Evolutionary conservation across 2,113 vertebrate species (phyloP), one percentile per base, ranked within the genome.

Genomic region (Tachysurus fulvidraco): DNA sequence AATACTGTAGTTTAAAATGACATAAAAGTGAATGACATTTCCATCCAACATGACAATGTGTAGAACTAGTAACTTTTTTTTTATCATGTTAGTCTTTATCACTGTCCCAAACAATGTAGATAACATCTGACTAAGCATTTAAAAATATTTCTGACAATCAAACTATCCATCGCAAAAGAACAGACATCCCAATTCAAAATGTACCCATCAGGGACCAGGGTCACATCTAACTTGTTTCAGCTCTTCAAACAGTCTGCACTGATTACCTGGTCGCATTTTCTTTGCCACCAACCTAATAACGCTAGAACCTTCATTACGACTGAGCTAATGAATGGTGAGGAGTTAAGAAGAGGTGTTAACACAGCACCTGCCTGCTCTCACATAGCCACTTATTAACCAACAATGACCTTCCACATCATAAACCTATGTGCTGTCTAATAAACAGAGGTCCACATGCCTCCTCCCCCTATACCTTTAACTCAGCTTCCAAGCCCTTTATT

Each of bases 391-490:
- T 95, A 95, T 95, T 95, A 95, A 95, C 94, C 94, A 96, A 94
- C 95, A 95, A 94, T 95, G 95, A 95, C 95, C 95, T 95, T 95
- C 94, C 92, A 94, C 93, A 94, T 94, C 94, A 93, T 95, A 95
- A 96, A 95, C 92, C 94, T 95, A 95, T 95, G 95, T 94, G 94
- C 94, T 93, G 90, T 94, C 94, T 94, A 95, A 95, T 95, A 95
- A 95, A 95, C 92, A 88, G 90, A 92, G 91, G 89, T 91, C 89
- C 92, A 88, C 89, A 90, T 83, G 65, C 86, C 88, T 80, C 81
- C 83, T 83, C 85, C 85, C 36, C 81, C 78, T 83, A 30, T 84
- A 90, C 91, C 92, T 93, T 94, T 93, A 89, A 91, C 93, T 88
- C 89, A 92, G 89, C 91, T 92, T 91, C 91, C 94, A 89, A 80